A percentile compares a stretch with the other conserved stretches of the same genome.
phyloP scores from a whole-genome alignment of 2,797 vertebrate species.

The Muscicapa striata region DNA sequence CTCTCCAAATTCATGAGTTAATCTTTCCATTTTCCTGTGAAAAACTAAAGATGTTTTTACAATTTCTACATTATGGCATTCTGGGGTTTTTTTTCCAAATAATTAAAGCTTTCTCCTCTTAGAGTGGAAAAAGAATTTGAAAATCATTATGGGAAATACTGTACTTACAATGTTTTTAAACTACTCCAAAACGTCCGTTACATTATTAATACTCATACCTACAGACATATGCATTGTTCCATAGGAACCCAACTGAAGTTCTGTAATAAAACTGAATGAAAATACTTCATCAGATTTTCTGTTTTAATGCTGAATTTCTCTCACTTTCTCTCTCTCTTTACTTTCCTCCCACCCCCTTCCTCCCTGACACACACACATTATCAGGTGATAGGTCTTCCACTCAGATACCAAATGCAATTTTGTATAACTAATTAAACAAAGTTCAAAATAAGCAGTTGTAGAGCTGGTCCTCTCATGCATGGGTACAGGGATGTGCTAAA shows the following conservation, averaged over 20 bases:
- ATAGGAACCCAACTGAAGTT: neutral
- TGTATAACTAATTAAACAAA: neutral
- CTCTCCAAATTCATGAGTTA: neutral
- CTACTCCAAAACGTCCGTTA: neutral
- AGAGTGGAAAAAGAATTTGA: neutral
- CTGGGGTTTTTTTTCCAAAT: neutral
- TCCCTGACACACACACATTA: neutral
- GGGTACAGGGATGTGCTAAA: neutral
- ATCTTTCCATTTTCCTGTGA: neutral
- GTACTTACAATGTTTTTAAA: neutral
- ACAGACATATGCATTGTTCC: neutral
- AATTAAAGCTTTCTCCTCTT: neutral
- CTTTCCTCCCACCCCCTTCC: neutral
- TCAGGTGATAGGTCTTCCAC: neutral
- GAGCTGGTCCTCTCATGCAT: neutral
- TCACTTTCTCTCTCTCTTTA: neutral
- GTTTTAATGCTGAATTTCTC: neutral
- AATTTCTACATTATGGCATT: neutral
- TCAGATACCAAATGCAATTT: neutral
- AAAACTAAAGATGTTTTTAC: conserved; percentile 12
- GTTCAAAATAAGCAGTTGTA: neutral
- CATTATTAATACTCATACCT: neutral
- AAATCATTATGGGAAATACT: neutral
- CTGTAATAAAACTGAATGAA: neutral
- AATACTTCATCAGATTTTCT: neutral